These are phyloP conservation scores for Lasioglossum villosulum DNA, from an alignment of 2,888 invertebrate species.

Conservation along the genomic window DNA sequence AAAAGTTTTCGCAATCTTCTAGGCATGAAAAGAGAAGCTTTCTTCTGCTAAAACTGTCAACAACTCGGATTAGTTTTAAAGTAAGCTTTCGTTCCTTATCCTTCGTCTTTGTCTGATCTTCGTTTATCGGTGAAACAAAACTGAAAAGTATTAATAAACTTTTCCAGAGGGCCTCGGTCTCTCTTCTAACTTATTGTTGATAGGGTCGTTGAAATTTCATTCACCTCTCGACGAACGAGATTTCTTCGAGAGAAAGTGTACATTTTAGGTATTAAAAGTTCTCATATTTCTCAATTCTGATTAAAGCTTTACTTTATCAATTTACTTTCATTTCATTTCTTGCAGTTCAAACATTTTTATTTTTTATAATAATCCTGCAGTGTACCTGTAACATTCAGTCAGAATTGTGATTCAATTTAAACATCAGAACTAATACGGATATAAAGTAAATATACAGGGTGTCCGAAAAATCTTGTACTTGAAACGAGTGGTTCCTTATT, in stretches of 20 bases:
- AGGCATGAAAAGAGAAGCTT: conserved; percentile 6
- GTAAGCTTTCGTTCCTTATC: conserved; percentile 43
- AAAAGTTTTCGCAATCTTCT: conserved; percentile 60
- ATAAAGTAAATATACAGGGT: no score
- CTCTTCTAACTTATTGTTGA: neutral
- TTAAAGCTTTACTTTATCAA: no score
- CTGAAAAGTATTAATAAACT: conserved; percentile 51
- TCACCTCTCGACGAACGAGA: neutral
- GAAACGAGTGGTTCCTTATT: no score
- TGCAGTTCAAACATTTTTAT: no score
- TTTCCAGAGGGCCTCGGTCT: conserved; percentile 8
- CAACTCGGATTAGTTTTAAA: conserved; percentile 69
- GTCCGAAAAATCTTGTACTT: no score
- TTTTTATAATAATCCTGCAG: no score
- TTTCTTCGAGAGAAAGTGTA: neutral
- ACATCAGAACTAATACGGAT: no score
- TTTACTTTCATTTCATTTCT: no score
- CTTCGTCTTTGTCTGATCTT: conserved; percentile 23
- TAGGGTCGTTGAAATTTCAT: conserved; percentile 10
- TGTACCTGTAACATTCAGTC: no score
- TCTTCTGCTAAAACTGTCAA: conserved; percentile 54
- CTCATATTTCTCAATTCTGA: no score
- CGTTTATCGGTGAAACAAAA: conserved; percentile 39
- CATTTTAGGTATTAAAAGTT: no score
- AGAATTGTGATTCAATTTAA: no score